Percentiles rank a stretch among this genome's conserved stretches.
Evolutionary conservation across 2,797 vertebrate genomes (phyloP).

Genomic region (Tenualosa thibaudeaui): DNA sequence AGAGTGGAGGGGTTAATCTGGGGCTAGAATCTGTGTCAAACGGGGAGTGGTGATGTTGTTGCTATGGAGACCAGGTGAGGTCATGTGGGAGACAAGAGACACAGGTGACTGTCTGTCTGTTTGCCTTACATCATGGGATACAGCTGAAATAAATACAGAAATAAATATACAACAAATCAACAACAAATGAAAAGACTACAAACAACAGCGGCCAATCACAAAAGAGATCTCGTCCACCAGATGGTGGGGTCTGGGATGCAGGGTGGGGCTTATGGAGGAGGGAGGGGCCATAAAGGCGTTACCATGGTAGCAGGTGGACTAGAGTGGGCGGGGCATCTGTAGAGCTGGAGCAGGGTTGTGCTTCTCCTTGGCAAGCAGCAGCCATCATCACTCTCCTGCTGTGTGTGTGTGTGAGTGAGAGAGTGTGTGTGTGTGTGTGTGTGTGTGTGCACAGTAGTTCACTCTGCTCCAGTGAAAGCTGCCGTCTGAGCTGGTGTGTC

Average conservation of each 20-base stretch:
- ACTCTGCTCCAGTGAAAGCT: background rate
- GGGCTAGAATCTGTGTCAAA: too few species aligned
- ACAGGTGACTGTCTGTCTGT: background rate
- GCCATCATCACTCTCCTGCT: background rate
- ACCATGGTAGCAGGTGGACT: background rate
- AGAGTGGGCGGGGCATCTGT: background rate
- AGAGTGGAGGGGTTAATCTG: background rate
- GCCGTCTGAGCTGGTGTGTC: background rate
- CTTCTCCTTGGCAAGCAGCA: background rate
- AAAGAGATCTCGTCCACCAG: background rate
- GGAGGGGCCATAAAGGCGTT: background rate
- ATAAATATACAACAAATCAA: background rate
- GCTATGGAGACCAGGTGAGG: background rate
- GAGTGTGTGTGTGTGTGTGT: constrained; percentile 1
- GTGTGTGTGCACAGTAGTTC: background rate
- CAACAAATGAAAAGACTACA: background rate
- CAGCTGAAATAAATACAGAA: background rate
- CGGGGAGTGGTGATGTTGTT: background rate
- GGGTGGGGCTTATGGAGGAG: background rate
- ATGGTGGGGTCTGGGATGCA: background rate
- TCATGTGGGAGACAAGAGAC: background rate
- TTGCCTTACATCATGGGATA: background rate
- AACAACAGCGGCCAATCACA: background rate
- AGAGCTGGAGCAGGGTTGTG: background rate
- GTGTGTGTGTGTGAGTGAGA: constrained; percentile 9